These are phyloP conservation scores for Toxostoma redivivum DNA, from an alignment of 2,113 vertebrate species.

Conservation along the genomic window DNA sequence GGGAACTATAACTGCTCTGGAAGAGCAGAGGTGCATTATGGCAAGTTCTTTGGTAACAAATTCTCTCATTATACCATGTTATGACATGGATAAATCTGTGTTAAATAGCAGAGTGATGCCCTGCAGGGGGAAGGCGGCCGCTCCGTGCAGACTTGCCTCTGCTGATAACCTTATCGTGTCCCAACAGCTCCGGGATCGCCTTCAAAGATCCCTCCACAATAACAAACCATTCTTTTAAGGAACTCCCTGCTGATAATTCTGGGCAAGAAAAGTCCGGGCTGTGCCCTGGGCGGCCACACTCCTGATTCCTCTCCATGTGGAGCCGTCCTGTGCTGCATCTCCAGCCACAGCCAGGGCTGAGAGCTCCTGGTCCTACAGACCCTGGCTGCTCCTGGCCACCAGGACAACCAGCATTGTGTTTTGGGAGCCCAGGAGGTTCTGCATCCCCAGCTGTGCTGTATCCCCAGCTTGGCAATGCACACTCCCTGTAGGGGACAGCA, in stretches of 20 bases:
- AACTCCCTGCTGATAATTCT: background rate
- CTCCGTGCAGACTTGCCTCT: constrained; percentile 45
- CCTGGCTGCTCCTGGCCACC: rapidly evolving
- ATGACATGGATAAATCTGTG: constrained; percentile 73
- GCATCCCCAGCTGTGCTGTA: background rate
- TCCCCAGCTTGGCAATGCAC: background rate
- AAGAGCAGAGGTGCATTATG: constrained; percentile 56
- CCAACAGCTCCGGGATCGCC: constrained; percentile 52
- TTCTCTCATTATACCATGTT: constrained; percentile 72
- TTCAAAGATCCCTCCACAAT: constrained; percentile 49
- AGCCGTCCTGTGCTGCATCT: rapidly evolving
- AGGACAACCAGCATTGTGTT: rapidly evolving
- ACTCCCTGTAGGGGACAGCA: background rate
- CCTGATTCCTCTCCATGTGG: rapidly evolving
- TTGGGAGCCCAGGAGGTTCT: background rate
- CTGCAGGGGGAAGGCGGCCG: constrained; percentile 34
- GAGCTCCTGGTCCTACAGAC: rapidly evolving
- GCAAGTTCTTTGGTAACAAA: constrained; percentile 59
- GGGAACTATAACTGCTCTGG: constrained; percentile 59
- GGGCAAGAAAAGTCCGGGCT: background rate
- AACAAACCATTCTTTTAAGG: constrained; percentile 40
- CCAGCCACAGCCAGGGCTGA: background rate
- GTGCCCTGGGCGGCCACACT: rapidly evolving
- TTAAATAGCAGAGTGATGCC: constrained; percentile 58
- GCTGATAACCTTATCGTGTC: constrained; percentile 62